phyloP scores from a whole-genome alignment of 2,888 invertebrate genomes.

The Malacosoma neustria region DNA sequence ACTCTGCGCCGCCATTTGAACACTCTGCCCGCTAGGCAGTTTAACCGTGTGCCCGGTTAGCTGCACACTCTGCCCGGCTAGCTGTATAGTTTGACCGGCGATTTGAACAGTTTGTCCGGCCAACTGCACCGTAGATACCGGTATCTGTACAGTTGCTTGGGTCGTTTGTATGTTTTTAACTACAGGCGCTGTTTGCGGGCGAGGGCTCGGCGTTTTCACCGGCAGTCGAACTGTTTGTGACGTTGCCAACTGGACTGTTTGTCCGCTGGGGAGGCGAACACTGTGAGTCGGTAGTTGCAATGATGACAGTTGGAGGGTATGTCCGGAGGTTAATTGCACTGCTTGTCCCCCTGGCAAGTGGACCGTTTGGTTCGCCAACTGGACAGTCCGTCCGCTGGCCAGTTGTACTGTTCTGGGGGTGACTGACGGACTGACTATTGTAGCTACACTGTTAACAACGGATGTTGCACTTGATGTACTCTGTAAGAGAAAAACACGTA shows the following conservation, averaged over 20 bases:
- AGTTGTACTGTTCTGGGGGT: conserved; percentile 48
- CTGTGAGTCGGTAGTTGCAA: conserved; percentile 51
- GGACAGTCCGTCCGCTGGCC: conserved; percentile 53
- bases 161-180: conserved; percentile 27
- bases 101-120: conserved; percentile 54
- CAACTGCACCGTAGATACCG: conserved; percentile 48
- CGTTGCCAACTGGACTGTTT: conserved; percentile 52
- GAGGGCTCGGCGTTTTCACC: conserved; percentile 29
- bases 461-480: conserved; percentile 31
- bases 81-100: conserved; percentile 52
- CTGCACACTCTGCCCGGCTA: conserved; percentile 55
- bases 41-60: conserved; percentile 65
- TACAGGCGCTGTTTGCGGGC: conserved; percentile 29
- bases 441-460: conserved; percentile 39
- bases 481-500: conserved; percentile 23
- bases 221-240: conserved; percentile 43
- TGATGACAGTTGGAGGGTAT: conserved; percentile 45
- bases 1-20: conserved; percentile 47
- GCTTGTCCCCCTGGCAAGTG: conserved; percentile 39
- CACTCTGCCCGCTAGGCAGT: conserved; percentile 54
- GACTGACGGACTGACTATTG: conserved; percentile 30
- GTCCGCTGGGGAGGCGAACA: conserved; percentile 53
- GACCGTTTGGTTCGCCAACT: conserved; percentile 46
- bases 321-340: conserved; percentile 38
- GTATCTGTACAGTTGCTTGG: conserved; percentile 41